phyloP scores from a whole-genome alignment of 2,888 invertebrate species.

The Phlogophora meticulosa region DNA sequence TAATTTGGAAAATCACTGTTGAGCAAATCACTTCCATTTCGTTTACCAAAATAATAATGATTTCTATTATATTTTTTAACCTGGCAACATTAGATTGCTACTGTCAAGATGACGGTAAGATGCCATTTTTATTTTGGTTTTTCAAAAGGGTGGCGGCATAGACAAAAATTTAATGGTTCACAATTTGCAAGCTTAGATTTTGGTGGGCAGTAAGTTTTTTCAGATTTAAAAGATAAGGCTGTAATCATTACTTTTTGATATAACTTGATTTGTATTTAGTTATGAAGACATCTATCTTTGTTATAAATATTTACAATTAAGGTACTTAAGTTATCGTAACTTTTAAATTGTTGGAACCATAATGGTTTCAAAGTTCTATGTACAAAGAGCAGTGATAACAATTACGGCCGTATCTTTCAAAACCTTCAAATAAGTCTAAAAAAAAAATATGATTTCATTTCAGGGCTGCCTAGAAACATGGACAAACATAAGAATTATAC shows the following conservation, averaged over 20 bases:
- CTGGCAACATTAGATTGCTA: slow-evolving; percentile 20
- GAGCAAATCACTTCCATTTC: slow-evolving; percentile 65
- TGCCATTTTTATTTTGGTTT: slow-evolving; percentile 18
- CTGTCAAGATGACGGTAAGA: slow-evolving; percentile 12
- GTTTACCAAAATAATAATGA: slow-evolving; percentile 29
- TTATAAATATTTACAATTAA: slow-evolving; percentile 22
- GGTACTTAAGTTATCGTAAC: background rate
- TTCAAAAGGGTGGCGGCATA: slow-evolving; percentile 57
- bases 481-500: background rate
- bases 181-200: slow-evolving; percentile 63
- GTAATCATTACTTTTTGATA: slow-evolving; percentile 13
- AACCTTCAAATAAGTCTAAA: slow-evolving; percentile 55
- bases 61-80: slow-evolving; percentile 7
- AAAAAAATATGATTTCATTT: slow-evolving; percentile 55
- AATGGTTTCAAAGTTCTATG: slow-evolving; percentile 12
- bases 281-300: slow-evolving; percentile 1
- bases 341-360: slow-evolving; percentile 6
- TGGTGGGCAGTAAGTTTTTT: slow-evolving; percentile 69
- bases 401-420: slow-evolving; percentile 56
- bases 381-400: slow-evolving; percentile 17
- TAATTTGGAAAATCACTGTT: slow-evolving; percentile 57
- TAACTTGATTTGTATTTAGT: slow-evolving; percentile 2
- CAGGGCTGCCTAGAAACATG: slow-evolving; percentile 62
- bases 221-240: slow-evolving; percentile 51
- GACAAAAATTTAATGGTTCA: slow-evolving; percentile 34